Percentiles rank a stretch among this genome's conserved stretches.
These are phyloP conservation scores for Minunthozetes semirufus DNA, from an alignment of 2,888 invertebrate species.

Conservation along the genomic window DNA sequence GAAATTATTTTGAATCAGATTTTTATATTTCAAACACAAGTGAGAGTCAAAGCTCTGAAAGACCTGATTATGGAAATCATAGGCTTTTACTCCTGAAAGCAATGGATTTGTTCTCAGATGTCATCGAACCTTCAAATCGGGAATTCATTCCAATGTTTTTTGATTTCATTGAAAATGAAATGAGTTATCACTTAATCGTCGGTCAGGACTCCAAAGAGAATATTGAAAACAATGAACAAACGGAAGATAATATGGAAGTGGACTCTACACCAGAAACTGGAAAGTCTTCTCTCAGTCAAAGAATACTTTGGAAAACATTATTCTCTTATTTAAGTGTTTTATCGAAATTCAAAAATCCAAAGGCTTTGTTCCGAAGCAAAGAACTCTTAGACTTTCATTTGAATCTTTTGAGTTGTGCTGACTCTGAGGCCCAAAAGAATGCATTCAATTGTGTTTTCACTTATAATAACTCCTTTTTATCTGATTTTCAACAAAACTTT, in stretches of 20 bases:
- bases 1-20: not conserved
- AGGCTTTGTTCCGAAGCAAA: conserved; percentile 66
- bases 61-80: conserved; percentile 65
- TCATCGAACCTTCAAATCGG: conserved; percentile 71
- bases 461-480: conserved; percentile 51
- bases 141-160: conserved; percentile 73
- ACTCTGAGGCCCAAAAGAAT: conserved; percentile 69
- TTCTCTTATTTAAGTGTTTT: conserved; percentile 64
- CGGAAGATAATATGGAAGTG: conserved; percentile 38
- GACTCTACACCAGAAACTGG: conserved; percentile 21
- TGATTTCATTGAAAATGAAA: conserved; percentile 63
- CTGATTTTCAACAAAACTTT: conserved; percentile 58
- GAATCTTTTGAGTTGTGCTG: conserved; percentile 71
- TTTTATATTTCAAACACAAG: not conserved
- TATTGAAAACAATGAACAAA: conserved; percentile 43
- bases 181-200: not conserved
- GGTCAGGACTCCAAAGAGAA: conserved; percentile 35
- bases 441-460: conserved; percentile 78
- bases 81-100: conserved; percentile 55
- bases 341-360: conserved; percentile 70
- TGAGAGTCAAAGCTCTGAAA: conserved; percentile 47
- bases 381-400: conserved; percentile 58
- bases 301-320: conserved; percentile 33
- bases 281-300: not conserved
- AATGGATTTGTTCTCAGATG: conserved; percentile 58